phyloP scores from a whole-genome alignment of 2,113 vertebrate genomes.

The Dendropsophus ebraccatus region DNA sequence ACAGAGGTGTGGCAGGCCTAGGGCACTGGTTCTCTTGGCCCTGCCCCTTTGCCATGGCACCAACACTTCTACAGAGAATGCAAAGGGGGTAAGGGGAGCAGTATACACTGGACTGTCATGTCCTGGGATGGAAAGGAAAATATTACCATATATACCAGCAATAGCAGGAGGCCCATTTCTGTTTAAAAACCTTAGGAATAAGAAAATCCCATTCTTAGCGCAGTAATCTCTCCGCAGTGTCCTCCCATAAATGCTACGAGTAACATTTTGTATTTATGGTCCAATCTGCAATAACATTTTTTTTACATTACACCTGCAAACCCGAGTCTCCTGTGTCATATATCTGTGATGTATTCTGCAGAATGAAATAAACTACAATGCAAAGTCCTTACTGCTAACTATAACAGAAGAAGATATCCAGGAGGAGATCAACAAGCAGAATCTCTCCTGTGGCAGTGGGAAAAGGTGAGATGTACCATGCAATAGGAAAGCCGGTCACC shows the following conservation, averaged over 20 bases:
- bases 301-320: too few species aligned
- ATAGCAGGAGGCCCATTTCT: too few species aligned
- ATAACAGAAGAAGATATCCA: slow-evolving; percentile 63
- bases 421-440: slow-evolving; percentile 58
- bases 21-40: too few species aligned
- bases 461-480: slow-evolving; percentile 61
- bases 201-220: neutral
- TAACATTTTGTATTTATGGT: neutral
- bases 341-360: slow-evolving; percentile 53
- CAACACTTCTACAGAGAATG: too few species aligned
- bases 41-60: too few species aligned
- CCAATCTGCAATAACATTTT: neutral
- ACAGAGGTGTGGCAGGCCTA: too few species aligned
- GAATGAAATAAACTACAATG: slow-evolving; percentile 54
- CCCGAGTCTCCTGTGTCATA: neutral
- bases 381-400: slow-evolving; percentile 48
- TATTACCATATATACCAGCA: too few species aligned
- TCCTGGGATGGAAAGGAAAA: too few species aligned
- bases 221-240: neutral
- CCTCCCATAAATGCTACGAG: neutral
- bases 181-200: neutral
- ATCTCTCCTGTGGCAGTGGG: slow-evolving; percentile 54
- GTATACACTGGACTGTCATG: too few species aligned
- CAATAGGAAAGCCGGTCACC: neutral
- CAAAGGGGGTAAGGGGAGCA: too few species aligned